Percentiles rank a stretch among this genome's conserved stretches.
Conservation (phyloP, 2,113 vertebrate genomes). For the Dissostichus mawsoni region DNA sequence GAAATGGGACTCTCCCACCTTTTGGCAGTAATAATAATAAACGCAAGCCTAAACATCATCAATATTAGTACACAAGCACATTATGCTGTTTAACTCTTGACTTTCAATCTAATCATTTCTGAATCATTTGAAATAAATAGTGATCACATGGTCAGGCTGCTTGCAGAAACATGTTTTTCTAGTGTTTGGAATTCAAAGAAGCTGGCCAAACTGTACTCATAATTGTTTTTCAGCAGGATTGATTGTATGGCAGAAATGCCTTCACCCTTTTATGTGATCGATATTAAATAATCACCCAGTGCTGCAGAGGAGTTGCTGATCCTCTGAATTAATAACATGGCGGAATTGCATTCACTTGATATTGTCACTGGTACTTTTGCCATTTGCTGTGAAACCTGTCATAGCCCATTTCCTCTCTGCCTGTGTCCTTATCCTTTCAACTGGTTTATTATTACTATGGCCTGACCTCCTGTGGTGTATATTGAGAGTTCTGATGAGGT, state of each 20-base stretch:
- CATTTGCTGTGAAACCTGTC: conserved; percentile 35
- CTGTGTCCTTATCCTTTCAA: conserved; percentile 39
- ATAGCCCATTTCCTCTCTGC: conserved; percentile 23
- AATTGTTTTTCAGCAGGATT: background rate
- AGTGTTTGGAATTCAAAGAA: background rate
- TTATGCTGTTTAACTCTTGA: background rate
- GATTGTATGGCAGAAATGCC: conserved; percentile 46
- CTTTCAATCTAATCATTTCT: conserved; percentile 15
- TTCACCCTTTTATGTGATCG: conserved; percentile 50
- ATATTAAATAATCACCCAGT: conserved; percentile 11
- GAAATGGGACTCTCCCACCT: background rate
- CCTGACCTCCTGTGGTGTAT: conserved; percentile 53
- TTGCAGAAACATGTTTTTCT: background rate
- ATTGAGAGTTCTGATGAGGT: conserved; percentile 61
- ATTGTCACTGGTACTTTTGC: conserved; percentile 29
- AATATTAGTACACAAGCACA: background rate
- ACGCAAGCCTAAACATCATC: too few species aligned
- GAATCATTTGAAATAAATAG: background rate
- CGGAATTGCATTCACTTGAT: conserved; percentile 11
- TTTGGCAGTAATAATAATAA: background rate
- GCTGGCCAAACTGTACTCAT: background rate
- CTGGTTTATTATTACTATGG: conserved; percentile 60
- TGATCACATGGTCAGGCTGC: background rate
- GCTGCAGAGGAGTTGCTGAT: conserved; percentile 11
- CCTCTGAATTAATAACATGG: conserved; percentile 8